Evolutionary conservation across 2,888 invertebrate species (phyloP).

Genomic region (Hoplodrina blanda): DNA sequence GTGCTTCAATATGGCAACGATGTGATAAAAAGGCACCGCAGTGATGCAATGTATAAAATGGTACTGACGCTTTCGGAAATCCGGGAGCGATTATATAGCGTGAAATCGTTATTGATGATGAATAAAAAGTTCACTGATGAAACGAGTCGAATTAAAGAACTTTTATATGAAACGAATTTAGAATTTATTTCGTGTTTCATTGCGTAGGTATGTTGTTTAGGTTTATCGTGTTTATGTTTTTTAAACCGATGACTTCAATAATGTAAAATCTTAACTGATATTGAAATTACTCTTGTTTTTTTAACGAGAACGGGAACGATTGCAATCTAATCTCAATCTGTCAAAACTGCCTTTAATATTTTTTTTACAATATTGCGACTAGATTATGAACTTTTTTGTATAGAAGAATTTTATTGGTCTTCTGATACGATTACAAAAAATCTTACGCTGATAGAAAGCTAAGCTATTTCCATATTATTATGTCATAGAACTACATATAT

Average conservation of each 20-base stretch:
- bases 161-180: slow-evolving; percentile 22
- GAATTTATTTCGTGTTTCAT: slow-evolving; percentile 27
- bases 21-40: slow-evolving; percentile 82
- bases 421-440: no score
- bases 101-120: slow-evolving; percentile 54
- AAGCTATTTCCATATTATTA: no score
- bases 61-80: slow-evolving; percentile 58
- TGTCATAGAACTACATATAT: no score
- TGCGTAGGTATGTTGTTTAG: slow-evolving; percentile 6
- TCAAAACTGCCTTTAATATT: no score
- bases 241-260: not conserved
- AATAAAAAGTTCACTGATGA: slow-evolving; percentile 37
- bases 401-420: no score
- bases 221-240: not conserved
- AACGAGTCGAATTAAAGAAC: slow-evolving; percentile 30
- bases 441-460: no score
- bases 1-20: slow-evolving; percentile 84
- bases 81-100: slow-evolving; percentile 58
- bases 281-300: no score
- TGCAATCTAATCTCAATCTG: no score
- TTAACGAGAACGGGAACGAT: no score
- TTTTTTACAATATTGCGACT: no score
- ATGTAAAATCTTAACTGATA: not conserved
- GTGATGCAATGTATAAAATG: slow-evolving; percentile 74
- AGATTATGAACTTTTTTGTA: no score